Evolutionary conservation across 2,888 invertebrate genomes (phyloP).

Genomic region (Meloe dianella): DNA sequence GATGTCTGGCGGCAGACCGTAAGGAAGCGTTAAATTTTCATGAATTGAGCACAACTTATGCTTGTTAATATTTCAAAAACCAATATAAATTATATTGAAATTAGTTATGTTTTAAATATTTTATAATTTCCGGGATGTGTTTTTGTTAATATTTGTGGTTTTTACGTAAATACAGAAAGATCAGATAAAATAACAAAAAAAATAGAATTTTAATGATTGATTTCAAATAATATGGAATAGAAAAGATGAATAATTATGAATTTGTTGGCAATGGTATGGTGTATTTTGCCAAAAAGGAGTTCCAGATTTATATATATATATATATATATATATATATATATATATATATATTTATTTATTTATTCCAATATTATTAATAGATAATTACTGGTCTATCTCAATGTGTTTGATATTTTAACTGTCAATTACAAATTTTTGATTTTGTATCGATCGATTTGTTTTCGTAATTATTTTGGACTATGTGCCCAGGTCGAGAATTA

Average conservation of each 20-base stretch:
- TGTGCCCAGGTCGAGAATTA: slow-evolving; percentile 3
- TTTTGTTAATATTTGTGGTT: not conserved
- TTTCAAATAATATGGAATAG: not conserved
- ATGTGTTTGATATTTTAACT: slow-evolving; percentile 11
- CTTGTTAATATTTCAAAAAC: slow-evolving; percentile 17
- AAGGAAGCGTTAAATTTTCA: slow-evolving; percentile 23
- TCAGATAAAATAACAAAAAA: not conserved
- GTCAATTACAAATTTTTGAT: not conserved
- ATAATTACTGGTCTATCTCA: slow-evolving; percentile 8
- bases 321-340: too few relatives aligned
- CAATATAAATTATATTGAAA: slow-evolving; percentile 11
- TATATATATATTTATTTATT: too few relatives aligned
- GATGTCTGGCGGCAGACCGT: slow-evolving; percentile 8
- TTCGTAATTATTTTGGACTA: slow-evolving; percentile 2
- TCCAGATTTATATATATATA: not conserved
- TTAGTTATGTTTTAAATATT: slow-evolving; percentile 2
- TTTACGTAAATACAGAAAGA: slow-evolving; percentile 2
- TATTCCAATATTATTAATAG: slow-evolving; percentile 8
- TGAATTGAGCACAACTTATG: slow-evolving; percentile 21
- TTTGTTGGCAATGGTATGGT: not conserved
- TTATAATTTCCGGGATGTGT: slow-evolving; percentile 10
- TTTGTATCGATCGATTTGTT: not conserved
- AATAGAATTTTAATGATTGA: not conserved
- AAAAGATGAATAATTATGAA: too few relatives aligned
- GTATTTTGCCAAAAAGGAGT: not conserved